phyloP scores from a whole-genome alignment of 2,888 invertebrate genomes.

The Tetrapedia diversipes region DNA sequence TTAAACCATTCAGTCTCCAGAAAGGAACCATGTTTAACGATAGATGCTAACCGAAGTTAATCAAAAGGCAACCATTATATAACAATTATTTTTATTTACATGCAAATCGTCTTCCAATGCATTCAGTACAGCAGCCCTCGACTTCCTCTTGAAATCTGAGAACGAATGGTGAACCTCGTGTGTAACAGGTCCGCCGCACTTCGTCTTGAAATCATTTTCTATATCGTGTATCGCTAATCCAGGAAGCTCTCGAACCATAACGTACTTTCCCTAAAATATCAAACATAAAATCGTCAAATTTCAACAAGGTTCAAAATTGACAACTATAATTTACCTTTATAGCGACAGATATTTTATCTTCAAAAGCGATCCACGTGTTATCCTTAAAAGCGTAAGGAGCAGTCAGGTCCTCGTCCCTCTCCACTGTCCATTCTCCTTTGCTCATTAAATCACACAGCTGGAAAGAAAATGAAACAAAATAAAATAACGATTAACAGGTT shows the following conservation, averaged over 20 bases:
- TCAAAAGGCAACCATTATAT: background rate
- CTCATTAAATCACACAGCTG: constrained; percentile 81
- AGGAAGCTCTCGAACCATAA: constrained; percentile 88
- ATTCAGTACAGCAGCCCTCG: constrained; percentile 81
- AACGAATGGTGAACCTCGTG: constrained; percentile 77
- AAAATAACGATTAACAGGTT: too few relatives aligned
- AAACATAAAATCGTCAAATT: background rate
- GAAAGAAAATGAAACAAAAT: constrained; percentile 6
- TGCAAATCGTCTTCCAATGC: constrained; percentile 82
- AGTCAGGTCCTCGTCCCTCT: constrained; percentile 90
- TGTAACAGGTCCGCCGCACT: constrained; percentile 75
- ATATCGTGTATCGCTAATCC: constrained; percentile 87
- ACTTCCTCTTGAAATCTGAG: constrained; percentile 80
- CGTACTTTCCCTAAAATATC: constrained; percentile 86
- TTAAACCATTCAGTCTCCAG: background rate
- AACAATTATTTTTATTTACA: constrained; percentile 64
- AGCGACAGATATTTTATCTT: constrained; percentile 88
- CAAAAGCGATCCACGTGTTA: constrained; percentile 90
- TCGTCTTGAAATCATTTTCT: constrained; percentile 84
- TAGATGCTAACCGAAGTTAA: constrained; percentile 9
- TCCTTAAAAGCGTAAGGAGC: constrained; percentile 90
- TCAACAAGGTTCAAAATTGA: background rate
- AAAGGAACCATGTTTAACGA: constrained; percentile 19
- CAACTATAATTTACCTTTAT: constrained; percentile 84
- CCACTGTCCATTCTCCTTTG: constrained; percentile 88